phyloP scores from a whole-genome alignment of 2,888 invertebrate genomes.

The Argyra leucocephala region DNA sequence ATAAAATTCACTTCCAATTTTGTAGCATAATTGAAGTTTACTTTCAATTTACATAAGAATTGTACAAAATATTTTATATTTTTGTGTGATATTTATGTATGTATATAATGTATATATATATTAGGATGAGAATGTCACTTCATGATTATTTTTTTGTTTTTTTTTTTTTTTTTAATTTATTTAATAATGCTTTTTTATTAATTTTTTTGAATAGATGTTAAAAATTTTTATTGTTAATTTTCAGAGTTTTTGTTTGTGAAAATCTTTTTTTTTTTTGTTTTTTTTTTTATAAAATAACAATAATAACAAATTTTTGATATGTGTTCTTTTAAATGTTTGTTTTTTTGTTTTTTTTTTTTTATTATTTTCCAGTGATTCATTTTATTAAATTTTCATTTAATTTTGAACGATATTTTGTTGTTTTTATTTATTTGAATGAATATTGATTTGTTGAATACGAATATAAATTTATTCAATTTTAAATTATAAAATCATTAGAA shows the following conservation, averaged over 20 bases:
- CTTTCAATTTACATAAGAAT: too few species aligned
- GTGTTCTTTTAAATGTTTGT: neutral
- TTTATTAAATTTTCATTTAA: neutral
- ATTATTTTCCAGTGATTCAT: neutral
- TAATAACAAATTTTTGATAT: constrained; percentile 5
- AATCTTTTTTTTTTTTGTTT: neutral
- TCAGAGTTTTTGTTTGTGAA: neutral
- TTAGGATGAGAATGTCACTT: too few species aligned
- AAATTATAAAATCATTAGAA: neutral
- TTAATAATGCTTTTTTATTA: too few species aligned
- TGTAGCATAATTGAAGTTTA: too few species aligned
- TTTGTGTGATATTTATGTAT: too few species aligned
- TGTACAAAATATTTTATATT: too few species aligned
- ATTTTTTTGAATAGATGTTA: too few species aligned
- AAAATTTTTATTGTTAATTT: neutral
- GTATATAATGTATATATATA: too few species aligned
- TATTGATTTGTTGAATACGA: neutral
- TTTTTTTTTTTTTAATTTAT: too few species aligned
- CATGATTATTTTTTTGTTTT: too few species aligned
- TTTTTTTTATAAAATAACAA: neutral
- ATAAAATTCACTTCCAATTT: too few species aligned
- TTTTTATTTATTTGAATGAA: neutral
- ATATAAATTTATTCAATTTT: neutral
- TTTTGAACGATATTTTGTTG: neutral
- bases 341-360: neutral